Base-by-base conservation (phyloP, 2,888 invertebrate species). In the Nomada lathburiana region DNA sequence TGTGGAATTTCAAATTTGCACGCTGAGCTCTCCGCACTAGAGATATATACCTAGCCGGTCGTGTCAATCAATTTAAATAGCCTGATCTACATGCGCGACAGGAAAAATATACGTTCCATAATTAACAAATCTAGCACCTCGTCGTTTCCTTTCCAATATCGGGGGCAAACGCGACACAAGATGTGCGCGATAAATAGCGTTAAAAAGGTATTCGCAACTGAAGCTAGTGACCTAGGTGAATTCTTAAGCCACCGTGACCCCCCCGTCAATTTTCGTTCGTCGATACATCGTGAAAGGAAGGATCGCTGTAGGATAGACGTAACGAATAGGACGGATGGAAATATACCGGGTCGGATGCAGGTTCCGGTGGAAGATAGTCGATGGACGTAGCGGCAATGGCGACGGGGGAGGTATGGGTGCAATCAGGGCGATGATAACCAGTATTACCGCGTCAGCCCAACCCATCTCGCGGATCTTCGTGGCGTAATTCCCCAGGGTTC, bases 351-450 rank as follows among this genome's bases (percentile, higher is more conserved):
- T 84, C 82, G 80, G 85, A 65, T 80, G 85, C 76, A 79, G 82
- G 82, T 83, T 74, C 64, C 75, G 85, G 69, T 76, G 82, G 81
- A 83, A 82, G 86, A 82, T 81, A 83, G 88, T 76, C 78, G 82
- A 78, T 78, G 82, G 82, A 82, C 71, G 75, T 68, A 76, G 82
- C 73, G 65, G 69, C 67, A 71, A 73, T 71, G 70, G 65, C 65
- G 78, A 73, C 78, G 60, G 71, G 71, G 70, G 81, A 73, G 85
- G 88, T 78, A 83, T 77, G 86, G 86, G 88, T 88, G 90, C 91
- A 92, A 92, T 92, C 92, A 91, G 92, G 86, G 90, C 90, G 91
- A 92, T 92, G 91, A 92, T 92, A 91, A 92, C 91, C 91, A 87
- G 92, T 91, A 92, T 92, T 92, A 92, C 91, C 90, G 89, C 90